Evolutionary conservation across 2,797 vertebrate genomes (phyloP), one percentile per base, ranked within the genome.

Genomic region (Cephalopachus bancanus): DNA sequence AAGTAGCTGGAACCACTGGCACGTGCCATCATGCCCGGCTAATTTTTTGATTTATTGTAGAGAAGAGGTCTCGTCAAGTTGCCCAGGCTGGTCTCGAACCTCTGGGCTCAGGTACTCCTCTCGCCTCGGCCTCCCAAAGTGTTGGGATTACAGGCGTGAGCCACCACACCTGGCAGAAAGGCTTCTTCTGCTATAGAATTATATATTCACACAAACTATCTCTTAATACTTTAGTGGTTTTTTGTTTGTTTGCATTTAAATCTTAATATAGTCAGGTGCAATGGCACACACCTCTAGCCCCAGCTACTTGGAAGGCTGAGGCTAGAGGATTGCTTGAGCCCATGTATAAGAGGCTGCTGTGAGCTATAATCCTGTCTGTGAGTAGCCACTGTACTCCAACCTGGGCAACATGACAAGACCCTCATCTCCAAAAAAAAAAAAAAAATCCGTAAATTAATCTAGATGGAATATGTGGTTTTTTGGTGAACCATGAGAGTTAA

Each of bases 381-480:
- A 44, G 44, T 15, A 79, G n/a, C n/a, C 20, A 5, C 19, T 14
- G n/a, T 11, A 15, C 20, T 24, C 55, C 12, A 37, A n/a, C n/a
- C 55, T 59, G 76, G 20, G 76, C 20, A 33, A 59, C 28, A 53
- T 30, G 3, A 11, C 57, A 55, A 79, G 53, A 79, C 53, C 10
- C 30, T 11, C 44, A n/a, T 57, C 53, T 57, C 53, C 53, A n/a
- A 78, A 57, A 79, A n/a, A 57, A 12, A 57, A 55, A 75, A 44
- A 51, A 75, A 51, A 49, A 51, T 51, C 51, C 57, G 22, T 83
- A 94, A 65, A 24, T 67, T 76, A 37, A 26, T 72, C 19, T 79
- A 57, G 30, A 26, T 83, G 65, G 80, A 94, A 87, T 95, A 65
- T 75, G 59, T 96, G 67, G 8, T 62, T 16, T 88, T 95, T 83